Evolutionary conservation across 2,113 vertebrate genomes (phyloP).

Genomic region (Sylvietta virens): DNA sequence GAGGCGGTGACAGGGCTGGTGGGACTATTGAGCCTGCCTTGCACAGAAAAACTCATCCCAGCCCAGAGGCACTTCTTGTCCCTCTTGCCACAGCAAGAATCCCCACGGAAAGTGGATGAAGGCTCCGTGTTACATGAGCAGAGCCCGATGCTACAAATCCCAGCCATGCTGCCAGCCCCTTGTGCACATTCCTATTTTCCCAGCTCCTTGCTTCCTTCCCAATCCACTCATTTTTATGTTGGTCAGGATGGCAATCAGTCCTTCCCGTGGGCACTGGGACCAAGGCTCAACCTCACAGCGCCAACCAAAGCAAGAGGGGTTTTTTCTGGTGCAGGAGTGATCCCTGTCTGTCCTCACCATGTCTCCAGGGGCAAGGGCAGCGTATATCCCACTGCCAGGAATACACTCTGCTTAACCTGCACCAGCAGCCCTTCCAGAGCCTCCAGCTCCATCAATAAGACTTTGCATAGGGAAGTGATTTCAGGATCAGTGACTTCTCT

Average conservation of each 20-base stretch:
- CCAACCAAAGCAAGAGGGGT: not conserved
- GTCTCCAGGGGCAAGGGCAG: not conserved
- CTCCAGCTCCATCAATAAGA: not conserved
- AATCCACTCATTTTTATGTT: not conserved
- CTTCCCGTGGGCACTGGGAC: not conserved
- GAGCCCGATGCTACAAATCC: fast-evolving
- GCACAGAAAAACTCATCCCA: not conserved
- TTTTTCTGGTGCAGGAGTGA: not conserved
- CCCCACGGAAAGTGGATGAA: not conserved
- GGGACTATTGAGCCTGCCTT: not conserved
- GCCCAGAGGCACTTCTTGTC: no score
- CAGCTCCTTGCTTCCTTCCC: not conserved
- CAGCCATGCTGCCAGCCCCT: not conserved
- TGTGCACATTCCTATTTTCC: not conserved
- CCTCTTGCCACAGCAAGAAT: not conserved
- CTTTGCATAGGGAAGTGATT: not conserved
- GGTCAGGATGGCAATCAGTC: not conserved
- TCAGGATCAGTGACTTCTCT: not conserved
- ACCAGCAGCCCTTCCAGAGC: not conserved
- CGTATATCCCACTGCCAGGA: not conserved
- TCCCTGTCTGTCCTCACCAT: not conserved
- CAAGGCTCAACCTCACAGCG: not conserved
- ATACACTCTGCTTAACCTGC: not conserved
- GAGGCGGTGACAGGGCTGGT: not conserved
- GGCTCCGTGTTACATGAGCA: fast-evolving